Evolutionary conservation across 2,888 invertebrate genomes (phyloP), one percentile per base, ranked within the genome.

Genomic region (Acanthacorydalis orientalis): DNA sequence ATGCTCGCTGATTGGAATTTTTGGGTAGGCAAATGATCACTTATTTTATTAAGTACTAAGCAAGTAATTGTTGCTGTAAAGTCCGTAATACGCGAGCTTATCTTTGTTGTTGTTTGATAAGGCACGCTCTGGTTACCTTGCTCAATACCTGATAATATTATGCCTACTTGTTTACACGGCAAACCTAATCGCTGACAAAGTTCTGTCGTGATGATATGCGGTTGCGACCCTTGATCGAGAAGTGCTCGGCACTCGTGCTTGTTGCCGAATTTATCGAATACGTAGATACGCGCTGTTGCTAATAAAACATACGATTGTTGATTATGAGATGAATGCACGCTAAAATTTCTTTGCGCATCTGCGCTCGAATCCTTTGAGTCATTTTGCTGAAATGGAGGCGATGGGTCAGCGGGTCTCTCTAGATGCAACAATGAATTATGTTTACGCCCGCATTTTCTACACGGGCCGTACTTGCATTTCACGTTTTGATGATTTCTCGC

Each of bases 151-250:
- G 33, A 34, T 15, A 50, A 14, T 15, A 4, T 4, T 35, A 41
- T 31, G 45, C 49, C 45, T 38, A 49, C 45, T 23, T 31, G n/a
- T 44, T 41, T 50, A 23, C 23, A 23, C 23, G 23, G 23, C 23
- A 23, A 23, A 23, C 23, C 23, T 23, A 23, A 23, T 23, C 6
- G 23, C 23, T 23, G 23, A 23, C 23, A 23, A 23, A 23, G 23
- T 23, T 23, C 23, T 23, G 23, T 23, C 23, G 23, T 23, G 23
- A 23, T 23, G 23, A 23, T 23, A 23, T 23, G 50, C 3, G 51
- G 48, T 46, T 56, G 54, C 8, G 51, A 52, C 11, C 54, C 54
- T 11, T 49, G 48, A 39, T 54, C 54, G 16, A 55, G 48, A 4
- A 55, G 38, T 7, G 51, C 53, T 35, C 55, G 51, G 48, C 53